These are phyloP conservation scores for Drosophila barbarae DNA, from an alignment of 2,888 invertebrate species.

Conservation along the genomic window DNA sequence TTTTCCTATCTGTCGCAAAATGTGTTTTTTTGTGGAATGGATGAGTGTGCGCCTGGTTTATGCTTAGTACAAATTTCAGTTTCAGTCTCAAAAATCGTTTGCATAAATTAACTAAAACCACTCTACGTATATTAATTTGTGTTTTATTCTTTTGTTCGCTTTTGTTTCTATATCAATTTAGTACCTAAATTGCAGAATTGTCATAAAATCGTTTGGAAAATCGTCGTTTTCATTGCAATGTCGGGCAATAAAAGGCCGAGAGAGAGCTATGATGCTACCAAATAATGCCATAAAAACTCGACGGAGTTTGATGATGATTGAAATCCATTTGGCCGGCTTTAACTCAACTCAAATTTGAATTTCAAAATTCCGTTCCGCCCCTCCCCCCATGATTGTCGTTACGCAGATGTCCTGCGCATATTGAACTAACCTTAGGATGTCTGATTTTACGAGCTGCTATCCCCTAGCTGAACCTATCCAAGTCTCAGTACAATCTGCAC, in stretches of 20 bases:
- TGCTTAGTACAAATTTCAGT: constrained; percentile 71
- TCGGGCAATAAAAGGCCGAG: constrained; percentile 28
- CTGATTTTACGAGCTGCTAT: constrained; percentile 14
- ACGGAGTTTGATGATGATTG: constrained; percentile 34
- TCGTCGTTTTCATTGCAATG: constrained; percentile 44
- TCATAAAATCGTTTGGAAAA: constrained; percentile 55
- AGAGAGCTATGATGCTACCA: constrained; percentile 10
- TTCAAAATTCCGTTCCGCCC: constrained; percentile 12
- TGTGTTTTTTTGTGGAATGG: constrained; percentile 28
- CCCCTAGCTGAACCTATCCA: constrained; percentile 22
- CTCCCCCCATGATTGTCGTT: constrained; percentile 20
- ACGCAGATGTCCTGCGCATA: constrained; percentile 14
- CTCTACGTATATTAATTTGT: constrained; percentile 50
- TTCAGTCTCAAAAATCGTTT: constrained; percentile 72
- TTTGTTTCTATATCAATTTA: constrained; percentile 26
- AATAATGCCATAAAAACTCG: constrained; percentile 41
- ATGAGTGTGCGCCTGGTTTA: constrained; percentile 41
- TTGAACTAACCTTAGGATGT: constrained; percentile 31
- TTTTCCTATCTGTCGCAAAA: constrained; percentile 27
- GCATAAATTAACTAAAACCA: constrained; percentile 71
- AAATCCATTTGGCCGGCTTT: constrained; percentile 11
- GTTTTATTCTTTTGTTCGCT: constrained; percentile 9
- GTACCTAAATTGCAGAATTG: constrained; percentile 30
- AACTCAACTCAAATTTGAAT: constrained; percentile 28
- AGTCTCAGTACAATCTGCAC: constrained; percentile 7